Conservation (phyloP, 2,113 vertebrate genomes). For the Merops nubicus region DNA sequence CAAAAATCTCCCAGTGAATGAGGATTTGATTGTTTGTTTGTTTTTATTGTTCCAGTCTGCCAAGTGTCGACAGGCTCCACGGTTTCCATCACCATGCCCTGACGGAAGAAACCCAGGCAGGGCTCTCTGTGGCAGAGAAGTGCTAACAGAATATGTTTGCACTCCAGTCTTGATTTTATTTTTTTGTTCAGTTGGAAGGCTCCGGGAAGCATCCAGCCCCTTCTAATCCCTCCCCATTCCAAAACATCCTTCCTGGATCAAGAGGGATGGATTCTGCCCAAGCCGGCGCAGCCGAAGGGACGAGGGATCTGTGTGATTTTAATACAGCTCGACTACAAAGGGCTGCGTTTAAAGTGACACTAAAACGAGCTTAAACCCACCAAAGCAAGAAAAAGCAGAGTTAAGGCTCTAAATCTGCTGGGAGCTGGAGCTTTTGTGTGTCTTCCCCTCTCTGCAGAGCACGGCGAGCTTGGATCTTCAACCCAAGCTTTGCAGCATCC, state of each 20-base stretch:
- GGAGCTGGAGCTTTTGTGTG: neutral
- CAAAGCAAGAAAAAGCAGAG: slow-evolving; percentile 1
- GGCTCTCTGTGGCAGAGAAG: neutral
- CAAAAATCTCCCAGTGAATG: neutral
- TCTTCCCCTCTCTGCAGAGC: neutral
- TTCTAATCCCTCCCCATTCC: neutral
- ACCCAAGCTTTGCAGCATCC: neutral
- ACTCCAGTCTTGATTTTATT: neutral
- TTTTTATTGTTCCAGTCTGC: neutral
- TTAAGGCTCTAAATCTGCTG: neutral
- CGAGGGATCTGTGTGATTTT: neutral
- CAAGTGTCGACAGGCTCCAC: slow-evolving; percentile 16
- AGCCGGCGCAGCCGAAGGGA: neutral
- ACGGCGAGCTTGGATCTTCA: neutral
- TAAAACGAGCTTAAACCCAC: neutral
- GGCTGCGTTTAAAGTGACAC: neutral
- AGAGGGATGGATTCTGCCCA: neutral
- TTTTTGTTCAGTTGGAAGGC: neutral
- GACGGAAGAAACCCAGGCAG: neutral
- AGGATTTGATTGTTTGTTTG: slow-evolving; percentile 12
- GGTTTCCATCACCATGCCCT: neutral
- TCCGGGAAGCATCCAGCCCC: neutral
- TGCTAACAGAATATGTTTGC: slow-evolving; percentile 51
- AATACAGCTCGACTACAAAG: neutral
- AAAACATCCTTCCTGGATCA: neutral